Evolutionary conservation across 1,140 invertebrate genomes (phyloP).

Genomic region (Temnothorax curvispinosus): DNA sequence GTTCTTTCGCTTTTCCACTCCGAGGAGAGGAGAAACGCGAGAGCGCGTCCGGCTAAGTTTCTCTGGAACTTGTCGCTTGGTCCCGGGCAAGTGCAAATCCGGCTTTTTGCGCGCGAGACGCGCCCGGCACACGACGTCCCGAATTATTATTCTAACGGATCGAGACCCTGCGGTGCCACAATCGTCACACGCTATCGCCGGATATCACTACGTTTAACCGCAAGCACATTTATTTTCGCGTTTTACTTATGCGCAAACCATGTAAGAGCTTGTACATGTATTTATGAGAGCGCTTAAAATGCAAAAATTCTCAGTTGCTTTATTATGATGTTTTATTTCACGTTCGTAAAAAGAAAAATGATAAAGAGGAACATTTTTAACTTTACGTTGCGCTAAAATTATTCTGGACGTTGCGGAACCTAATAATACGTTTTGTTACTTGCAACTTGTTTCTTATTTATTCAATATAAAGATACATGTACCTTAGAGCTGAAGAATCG

Average conservation of each 20-base stretch:
- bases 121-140: conserved; percentile 25
- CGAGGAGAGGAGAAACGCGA: conserved; percentile 23
- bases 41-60: conserved; percentile 65
- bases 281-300: conserved; percentile 32
- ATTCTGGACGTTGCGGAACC: not conserved
- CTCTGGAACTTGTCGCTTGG: conserved; percentile 68
- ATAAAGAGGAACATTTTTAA: not conserved
- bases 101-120: conserved; percentile 53
- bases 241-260: not conserved
- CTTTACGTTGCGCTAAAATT: not conserved
- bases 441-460: not conserved
- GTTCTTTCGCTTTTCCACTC: conserved; percentile 68
- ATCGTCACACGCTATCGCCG: not conserved
- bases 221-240: not conserved
- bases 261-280: not conserved
- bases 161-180: conserved; percentile 4
- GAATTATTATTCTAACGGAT: conserved; percentile 70
- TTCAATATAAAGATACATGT: not conserved
- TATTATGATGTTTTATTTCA: conserved; percentile 21
- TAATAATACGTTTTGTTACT: not conserved
- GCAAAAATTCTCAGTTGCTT: conserved; percentile 26
- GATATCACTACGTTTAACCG: not conserved
- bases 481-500: no score
- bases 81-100: conserved; percentile 71
- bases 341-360: not conserved